phyloP scores from a whole-genome alignment of 2,888 invertebrate species.

The Argyresthia goedartella region DNA sequence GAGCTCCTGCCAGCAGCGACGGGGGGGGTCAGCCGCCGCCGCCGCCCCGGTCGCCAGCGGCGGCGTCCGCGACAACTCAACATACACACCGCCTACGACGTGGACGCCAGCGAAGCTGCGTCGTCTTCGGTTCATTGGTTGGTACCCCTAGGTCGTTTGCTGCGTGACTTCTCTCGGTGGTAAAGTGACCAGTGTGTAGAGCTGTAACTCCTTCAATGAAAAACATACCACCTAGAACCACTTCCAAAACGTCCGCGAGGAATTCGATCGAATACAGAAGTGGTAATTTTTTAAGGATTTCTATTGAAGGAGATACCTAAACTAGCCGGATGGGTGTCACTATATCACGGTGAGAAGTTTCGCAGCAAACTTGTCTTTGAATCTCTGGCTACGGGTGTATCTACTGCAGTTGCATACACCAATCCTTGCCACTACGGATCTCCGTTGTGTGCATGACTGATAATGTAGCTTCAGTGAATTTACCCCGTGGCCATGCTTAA shows the following conservation, averaged over 20 bases:
- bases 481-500: too few species aligned
- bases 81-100: constrained; percentile 36
- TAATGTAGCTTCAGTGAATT: too few species aligned
- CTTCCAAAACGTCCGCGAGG: background rate
- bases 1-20: constrained; percentile 77
- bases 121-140: constrained; percentile 4
- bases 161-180: constrained; percentile 5
- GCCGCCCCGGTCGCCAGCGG: constrained; percentile 38
- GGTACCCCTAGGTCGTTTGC: background rate
- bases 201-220: too few species aligned
- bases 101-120: constrained; percentile 32
- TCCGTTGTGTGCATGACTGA: too few species aligned
- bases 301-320: constrained; percentile 25
- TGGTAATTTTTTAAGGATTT: background rate
- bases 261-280: background rate
- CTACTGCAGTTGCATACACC: too few species aligned
- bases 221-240: too few species aligned
- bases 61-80: constrained; percentile 29
- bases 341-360: too few species aligned
- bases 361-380: too few species aligned
- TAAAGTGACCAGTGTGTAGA: constrained; percentile 1
- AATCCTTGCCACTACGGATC: too few species aligned
- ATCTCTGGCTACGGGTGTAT: too few species aligned
- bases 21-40: constrained; percentile 50
- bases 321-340: too few species aligned